Conservation (phyloP, 2,113 vertebrate species). For the Carassius auratus region DNA sequence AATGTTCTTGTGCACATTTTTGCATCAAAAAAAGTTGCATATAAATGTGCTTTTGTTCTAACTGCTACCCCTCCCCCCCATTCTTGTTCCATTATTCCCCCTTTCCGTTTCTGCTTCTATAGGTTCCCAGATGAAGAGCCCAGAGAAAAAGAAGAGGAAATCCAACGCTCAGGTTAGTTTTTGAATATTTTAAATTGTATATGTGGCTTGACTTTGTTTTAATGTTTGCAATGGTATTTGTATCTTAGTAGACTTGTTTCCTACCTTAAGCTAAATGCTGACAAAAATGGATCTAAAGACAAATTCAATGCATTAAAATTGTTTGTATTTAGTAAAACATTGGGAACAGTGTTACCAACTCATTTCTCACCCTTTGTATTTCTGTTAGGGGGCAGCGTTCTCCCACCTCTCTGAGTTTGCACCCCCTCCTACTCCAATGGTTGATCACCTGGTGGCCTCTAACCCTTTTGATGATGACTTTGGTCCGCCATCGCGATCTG, state of each 20-base stretch:
- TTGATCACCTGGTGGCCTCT: slow-evolving; percentile 95
- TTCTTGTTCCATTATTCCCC: neutral
- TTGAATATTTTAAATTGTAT: neutral
- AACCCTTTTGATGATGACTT: slow-evolving; percentile 99
- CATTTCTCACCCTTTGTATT: neutral
- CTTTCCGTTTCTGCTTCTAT: slow-evolving; percentile 49
- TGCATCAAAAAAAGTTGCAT: neutral
- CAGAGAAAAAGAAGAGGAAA: slow-evolving; percentile 95
- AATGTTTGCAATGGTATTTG: neutral
- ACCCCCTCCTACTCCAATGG: slow-evolving; percentile 96
- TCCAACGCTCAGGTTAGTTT: slow-evolving; percentile 89
- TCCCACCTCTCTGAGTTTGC: slow-evolving; percentile 98
- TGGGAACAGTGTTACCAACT: neutral
- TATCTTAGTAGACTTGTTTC: neutral
- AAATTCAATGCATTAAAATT: too few relatives aligned
- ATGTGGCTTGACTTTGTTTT: neutral
- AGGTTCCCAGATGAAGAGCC: slow-evolving; percentile 94
- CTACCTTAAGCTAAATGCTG: too few relatives aligned
- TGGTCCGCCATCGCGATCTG: slow-evolving; percentile 83
- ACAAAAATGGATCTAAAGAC: too few relatives aligned
- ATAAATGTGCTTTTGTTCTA: neutral
- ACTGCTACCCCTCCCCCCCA: neutral
- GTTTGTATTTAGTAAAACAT: neutral
- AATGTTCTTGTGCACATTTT: neutral
- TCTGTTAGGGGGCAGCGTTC: slow-evolving; percentile 86